Evolutionary conservation across 1,140 invertebrate genomes (phyloP), one percentile per base, ranked within the genome.

Genomic region (Zophobas morio): DNA sequence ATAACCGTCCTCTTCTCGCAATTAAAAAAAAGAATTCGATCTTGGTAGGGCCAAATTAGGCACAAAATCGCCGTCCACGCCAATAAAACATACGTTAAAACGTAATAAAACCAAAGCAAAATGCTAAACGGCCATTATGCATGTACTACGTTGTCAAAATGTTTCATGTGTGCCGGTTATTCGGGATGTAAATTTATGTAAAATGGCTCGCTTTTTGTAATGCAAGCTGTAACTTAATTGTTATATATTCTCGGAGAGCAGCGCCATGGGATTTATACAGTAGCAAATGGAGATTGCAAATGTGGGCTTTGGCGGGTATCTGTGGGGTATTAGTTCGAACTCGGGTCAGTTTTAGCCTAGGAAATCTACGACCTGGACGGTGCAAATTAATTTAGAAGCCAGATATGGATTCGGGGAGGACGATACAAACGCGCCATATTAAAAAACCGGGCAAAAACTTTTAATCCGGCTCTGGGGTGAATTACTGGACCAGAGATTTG

Each of bases 161-260:
- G 77, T 80, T 80, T 79, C 79, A 78, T 78, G 77, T 76, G 74
- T 75, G 80, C 80, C 79, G 79, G 78, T 80, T 83, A 80, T 81
- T 81, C 78, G 70, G 51, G 76, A 83, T 83, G 82, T 79, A 81
- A 83, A 83, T 83, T 83, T 83, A 83, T 83, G 82, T 81, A 83
- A 83, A 83, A 82, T 78, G 79, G 66, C 49, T 74, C 70, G 78
- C 76, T 80, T 81, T 83, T 79, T 81, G 80, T 83, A 78, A 77
- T 80, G 70, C 73, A 49, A 78, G 75, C 80, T 78, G 78, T 81
- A 78, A 80, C 42, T 82, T 82, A 82, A 82, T 82, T 82, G 81
- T 82, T 82, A 79, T 82, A 82, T 82, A 82, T 82, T 79, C 78
- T 39, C 54, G 49, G 75, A 53, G 74, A 72, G 70, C 53, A 60